phyloP scores from a whole-genome alignment of 2,888 invertebrate species.

The Trissonchulus sp. region DNA sequence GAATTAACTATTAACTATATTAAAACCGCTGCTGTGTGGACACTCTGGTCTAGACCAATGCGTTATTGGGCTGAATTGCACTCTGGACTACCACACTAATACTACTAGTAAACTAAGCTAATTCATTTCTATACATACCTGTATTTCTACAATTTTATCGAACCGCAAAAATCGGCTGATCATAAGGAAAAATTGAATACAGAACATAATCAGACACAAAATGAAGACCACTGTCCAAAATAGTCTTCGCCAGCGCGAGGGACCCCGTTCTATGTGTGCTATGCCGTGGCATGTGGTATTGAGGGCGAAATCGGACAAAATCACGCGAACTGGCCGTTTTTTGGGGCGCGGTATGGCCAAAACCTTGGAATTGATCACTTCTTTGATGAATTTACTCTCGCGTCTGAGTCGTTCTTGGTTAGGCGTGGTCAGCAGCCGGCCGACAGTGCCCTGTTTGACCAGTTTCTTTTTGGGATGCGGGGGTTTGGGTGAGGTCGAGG shows the following conservation, averaged over 20 bases:
- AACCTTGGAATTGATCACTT: background rate
- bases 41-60: no score
- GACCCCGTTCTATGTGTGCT: background rate
- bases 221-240: conserved; percentile 20
- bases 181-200: conserved; percentile 17
- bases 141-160: conserved; percentile 17
- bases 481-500: no score
- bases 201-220: conserved; percentile 1
- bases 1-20: no score
- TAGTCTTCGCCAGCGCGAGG: background rate
- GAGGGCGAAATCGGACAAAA: conserved; percentile 4
- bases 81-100: no score
- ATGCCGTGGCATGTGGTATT: conserved; percentile 15
- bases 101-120: no score
- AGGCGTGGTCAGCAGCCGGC: background rate
- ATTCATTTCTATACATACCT: conserved; percentile 7
- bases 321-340: background rate
- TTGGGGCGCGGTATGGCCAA: background rate
- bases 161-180: conserved; percentile 4
- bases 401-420: background rate
- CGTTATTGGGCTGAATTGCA: no score
- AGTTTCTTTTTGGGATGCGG: no score
- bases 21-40: no score
- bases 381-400: background rate
- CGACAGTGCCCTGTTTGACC: background rate